Evolutionary conservation across 1,140 invertebrate species (phyloP).

Genomic region (Nixonia krombeini): DNA sequence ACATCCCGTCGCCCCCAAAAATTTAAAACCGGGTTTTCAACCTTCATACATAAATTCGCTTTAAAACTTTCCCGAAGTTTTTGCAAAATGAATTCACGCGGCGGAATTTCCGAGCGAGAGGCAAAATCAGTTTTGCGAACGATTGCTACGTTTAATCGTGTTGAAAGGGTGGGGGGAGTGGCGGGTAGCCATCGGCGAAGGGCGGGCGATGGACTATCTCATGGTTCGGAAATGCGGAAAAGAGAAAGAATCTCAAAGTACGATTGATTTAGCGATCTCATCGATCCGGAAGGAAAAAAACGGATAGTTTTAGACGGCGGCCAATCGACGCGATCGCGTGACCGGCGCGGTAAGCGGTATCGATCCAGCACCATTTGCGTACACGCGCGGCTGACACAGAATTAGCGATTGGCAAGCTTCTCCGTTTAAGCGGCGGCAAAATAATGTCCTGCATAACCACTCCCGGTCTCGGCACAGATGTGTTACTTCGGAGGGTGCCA

Average conservation of each 20-base stretch:
- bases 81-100: neutral
- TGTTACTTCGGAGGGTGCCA: neutral
- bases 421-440: constrained; percentile 11
- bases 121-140: no score
- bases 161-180: neutral
- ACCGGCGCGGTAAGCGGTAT: constrained; percentile 43
- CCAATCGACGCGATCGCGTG: constrained; percentile 37
- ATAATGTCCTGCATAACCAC: neutral
- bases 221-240: neutral
- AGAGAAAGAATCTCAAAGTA: constrained; percentile 2
- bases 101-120: neutral
- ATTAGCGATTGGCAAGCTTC: constrained; percentile 32
- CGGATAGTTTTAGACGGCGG: constrained; percentile 4
- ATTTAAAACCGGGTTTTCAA: constrained; percentile 39
- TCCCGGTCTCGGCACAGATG: no score
- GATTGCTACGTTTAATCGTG: no score
- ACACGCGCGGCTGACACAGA: constrained; percentile 29
- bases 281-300: constrained; percentile 8
- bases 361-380: constrained; percentile 37
- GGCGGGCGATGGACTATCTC: neutral
- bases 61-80: neutral
- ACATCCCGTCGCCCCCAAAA: neutral
- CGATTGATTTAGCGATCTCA: constrained; percentile 11
- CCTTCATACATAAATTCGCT: constrained; percentile 42
- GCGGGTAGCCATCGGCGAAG: neutral